Evolutionary conservation across 2,888 invertebrate species (phyloP), one percentile per base, ranked within the genome.

Genomic region (Microctonus aethiopoides): DNA sequence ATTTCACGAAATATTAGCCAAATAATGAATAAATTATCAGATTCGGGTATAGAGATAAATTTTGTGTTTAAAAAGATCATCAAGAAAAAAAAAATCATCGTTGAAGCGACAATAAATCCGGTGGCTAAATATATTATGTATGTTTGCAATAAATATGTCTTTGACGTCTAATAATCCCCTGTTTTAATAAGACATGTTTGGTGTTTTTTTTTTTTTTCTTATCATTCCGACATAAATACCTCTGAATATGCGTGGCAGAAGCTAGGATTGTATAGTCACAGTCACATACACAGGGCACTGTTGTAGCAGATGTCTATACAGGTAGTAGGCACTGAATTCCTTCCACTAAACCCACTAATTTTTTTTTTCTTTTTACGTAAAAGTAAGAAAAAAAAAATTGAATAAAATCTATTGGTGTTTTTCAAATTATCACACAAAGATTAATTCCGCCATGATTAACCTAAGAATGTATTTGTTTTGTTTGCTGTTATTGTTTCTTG

Each of bases 191-290:
- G 46, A 63, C 36, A 56, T 57, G n/a, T 46, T 84, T 84, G 46
- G n/a, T 83, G 85, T 83, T 83, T 84, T 85, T 80, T 83, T 84
- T 85, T 80, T n/a, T n/a, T n/a, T n/a, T n/a, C n/a, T n/a, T n/a
- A 85, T 85, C 85, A 85, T 86, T 86, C 85, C 84, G 83, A 83
- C 78, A 86, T 86, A 86, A 86, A 86, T 86, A 86, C 86, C 86
- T 86, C 86, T 82, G 80, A 29, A 83, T 84, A 83, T 85, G 84
- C 82, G 85, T 85, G 82, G 85, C 84, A 83, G 85, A 86, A 85
- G 86, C 81, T 85, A 85, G 84, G 85, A 84, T 84, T 84, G 84
- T 84, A 85, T 85, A 84, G 84, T 86, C 84, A 83, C 80, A 83
- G 68, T 64, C 73, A 74, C 85, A 84, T 84, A 84, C 85, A 81